Evolutionary conservation across 2,113 vertebrate genomes (phyloP), one percentile per base, ranked within the genome.

Genomic region (Axis porcinus): DNA sequence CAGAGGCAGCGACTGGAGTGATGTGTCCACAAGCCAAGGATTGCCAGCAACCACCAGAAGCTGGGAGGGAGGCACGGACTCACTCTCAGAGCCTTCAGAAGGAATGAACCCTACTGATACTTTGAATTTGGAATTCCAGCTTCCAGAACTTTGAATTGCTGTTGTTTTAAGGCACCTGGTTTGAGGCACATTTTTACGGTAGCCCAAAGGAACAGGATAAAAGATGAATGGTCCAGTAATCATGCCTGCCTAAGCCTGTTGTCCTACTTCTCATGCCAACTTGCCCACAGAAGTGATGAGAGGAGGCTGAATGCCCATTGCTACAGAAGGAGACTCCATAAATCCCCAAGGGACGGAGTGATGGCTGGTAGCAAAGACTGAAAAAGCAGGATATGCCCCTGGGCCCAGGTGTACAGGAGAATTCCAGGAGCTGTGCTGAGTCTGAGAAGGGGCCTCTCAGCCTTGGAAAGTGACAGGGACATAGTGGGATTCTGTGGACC

Each of bases 21-120:
- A 85, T 30, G 5, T 0, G 0, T 21, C 15, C 27, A 36, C 10
- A 81, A 81, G 74, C 58, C 78, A 23, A 40, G 45, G 33, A 14
- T 3, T 47, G 50, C 23, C 76, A 36, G 21, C 13, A 27, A 45
- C 55, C 43, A 0, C 43, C 43, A 36, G 76, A 17, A 62, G 57
- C 45, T 6, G 15, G 52, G 89, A 60, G 15, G 45, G 7, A 52
- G 25, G 78, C 33, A 11, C 0, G 0, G 33, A 2, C 19, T 82
- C 10, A 9, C 43, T 15, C 21, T n/a, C 43, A 58, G 60, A 90
- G 21, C 17, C 54, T 64, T 47, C 43, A 36, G 76, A 40, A 60
- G 76, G 33, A 50, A 9, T 7, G 25, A 36, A 28, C 23, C 19
- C 55, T 62, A 6, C 23, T n/a, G 33, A 91, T 17, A 47, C 9